A percentile compares a stretch with the other conserved stretches of the same genome.
These are phyloP conservation scores for Sterrhoptilus dennistouni DNA, from an alignment of 2,113 vertebrate genomes.

Conservation along the genomic window DNA sequence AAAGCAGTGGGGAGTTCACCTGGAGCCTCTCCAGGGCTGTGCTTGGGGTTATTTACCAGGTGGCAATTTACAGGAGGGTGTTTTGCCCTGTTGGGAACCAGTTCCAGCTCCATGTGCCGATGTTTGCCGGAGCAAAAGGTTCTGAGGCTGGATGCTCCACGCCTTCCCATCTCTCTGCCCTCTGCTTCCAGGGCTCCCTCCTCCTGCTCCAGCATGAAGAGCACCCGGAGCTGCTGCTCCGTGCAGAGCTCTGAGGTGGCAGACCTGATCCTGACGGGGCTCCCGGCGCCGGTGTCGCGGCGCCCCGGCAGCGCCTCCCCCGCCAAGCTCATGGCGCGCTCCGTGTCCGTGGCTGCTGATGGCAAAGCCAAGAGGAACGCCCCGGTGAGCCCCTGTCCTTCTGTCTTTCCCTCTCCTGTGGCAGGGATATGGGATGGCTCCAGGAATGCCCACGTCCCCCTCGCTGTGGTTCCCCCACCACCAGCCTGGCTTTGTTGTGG, in stretches of 20 bases:
- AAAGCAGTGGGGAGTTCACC: neutral
- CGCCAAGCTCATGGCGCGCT: slow-evolving; percentile 79
- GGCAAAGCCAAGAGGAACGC: slow-evolving; percentile 77
- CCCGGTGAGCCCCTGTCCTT: slow-evolving; percentile 71
- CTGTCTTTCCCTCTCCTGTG: neutral
- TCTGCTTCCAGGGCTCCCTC: neutral
- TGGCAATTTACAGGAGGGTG: accelerated
- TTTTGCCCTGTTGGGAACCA: accelerated
- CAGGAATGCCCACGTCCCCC: accelerated
- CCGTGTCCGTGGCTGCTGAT: slow-evolving; percentile 76
- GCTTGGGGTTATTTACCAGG: accelerated
- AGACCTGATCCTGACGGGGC: slow-evolving; percentile 84
- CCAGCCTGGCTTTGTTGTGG: neutral
- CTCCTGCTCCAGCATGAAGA: slow-evolving; percentile 76
- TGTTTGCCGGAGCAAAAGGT: accelerated
- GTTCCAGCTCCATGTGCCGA: accelerated
- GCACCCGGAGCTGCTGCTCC: slow-evolving; percentile 75
- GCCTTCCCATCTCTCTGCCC: neutral
- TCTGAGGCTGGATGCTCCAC: accelerated
- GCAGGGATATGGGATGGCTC: accelerated
- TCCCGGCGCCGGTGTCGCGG: slow-evolving; percentile 74
- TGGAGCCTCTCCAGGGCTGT: neutral
- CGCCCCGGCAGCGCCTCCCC: slow-evolving; percentile 82
- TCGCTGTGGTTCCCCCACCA: neutral
- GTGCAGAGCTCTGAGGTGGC: slow-evolving; percentile 6